Percentiles rank a stretch among this genome's conserved stretches.
Conservation (phyloP, 2,797 vertebrate species). For the Pseudomugil gertrudae region DNA sequence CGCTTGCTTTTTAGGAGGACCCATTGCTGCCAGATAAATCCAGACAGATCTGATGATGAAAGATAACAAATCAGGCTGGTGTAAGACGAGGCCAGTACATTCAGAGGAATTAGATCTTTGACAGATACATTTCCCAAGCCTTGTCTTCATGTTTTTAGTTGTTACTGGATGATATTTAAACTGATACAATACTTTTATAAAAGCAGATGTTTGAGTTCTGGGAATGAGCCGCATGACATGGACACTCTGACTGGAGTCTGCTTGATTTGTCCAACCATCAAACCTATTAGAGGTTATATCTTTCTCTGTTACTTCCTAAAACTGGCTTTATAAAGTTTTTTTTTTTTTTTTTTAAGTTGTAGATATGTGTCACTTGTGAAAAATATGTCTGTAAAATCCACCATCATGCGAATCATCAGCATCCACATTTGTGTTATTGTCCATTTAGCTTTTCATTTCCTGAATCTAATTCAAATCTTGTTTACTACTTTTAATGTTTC, state of each 20-base stretch:
- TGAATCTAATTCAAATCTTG: not conserved
- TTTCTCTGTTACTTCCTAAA: not conserved
- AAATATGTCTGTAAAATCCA: not conserved
- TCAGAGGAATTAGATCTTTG: slow-evolving; percentile 37
- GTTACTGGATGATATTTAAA: slow-evolving; percentile 9
- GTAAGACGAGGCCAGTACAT: slow-evolving; percentile 18
- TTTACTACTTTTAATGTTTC: not conserved
- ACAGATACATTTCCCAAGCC: slow-evolving; percentile 32
- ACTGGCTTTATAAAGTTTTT: not conserved
- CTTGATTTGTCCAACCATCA: slow-evolving; percentile 12
- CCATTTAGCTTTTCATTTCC: not conserved
- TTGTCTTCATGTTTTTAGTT: slow-evolving; percentile 13
- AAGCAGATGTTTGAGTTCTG: slow-evolving; percentile 11
- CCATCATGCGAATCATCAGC: not conserved
- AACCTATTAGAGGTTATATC: not conserved
- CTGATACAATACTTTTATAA: slow-evolving; percentile 17
- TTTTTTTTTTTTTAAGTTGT: slow-evolving; percentile 4
- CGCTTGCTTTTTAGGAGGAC: slow-evolving; percentile 46
- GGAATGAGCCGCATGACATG: slow-evolving; percentile 8
- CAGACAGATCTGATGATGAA: slow-evolving; percentile 53
- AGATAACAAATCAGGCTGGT: slow-evolving; percentile 53
- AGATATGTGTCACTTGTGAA: not conserved
- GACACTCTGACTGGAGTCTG: slow-evolving; percentile 37
- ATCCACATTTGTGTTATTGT: not conserved
- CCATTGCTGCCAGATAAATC: slow-evolving; percentile 59